phyloP scores from a whole-genome alignment of 2,888 invertebrate genomes.

The Oasisia sp. region DNA sequence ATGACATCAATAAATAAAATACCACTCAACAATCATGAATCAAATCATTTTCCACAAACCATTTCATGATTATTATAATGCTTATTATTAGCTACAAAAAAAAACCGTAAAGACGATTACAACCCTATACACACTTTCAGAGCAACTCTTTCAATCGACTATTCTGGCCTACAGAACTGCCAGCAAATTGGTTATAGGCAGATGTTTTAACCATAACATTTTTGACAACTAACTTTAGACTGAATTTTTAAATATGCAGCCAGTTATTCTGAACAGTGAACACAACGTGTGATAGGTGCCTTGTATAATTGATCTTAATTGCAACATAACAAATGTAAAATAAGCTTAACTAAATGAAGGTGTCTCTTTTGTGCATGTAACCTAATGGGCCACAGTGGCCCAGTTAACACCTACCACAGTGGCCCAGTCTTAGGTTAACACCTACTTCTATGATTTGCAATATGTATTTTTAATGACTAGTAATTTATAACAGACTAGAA shows the following conservation, averaged over 20 bases:
- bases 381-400: too few species aligned
- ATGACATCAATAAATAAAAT: neutral
- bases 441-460: neutral
- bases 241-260: neutral
- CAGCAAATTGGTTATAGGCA: neutral
- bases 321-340: neutral
- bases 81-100: neutral
- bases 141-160: neutral
- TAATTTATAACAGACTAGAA: neutral
- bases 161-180: neutral
- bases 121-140: neutral
- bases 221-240: neutral
- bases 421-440: neutral
- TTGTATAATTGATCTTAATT: neutral
- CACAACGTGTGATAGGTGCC: neutral
- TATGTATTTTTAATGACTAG: neutral
- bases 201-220: neutral
- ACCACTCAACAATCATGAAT: neutral
- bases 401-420: too few species aligned
- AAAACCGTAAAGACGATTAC: neutral
- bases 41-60: neutral
- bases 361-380: too few species aligned
- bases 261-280: neutral
- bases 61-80: constrained; percentile 14
- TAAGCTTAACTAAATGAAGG: too few species aligned